Base-by-base conservation (phyloP, 2,888 invertebrate genomes). In the Exocentrus adspersus region DNA sequence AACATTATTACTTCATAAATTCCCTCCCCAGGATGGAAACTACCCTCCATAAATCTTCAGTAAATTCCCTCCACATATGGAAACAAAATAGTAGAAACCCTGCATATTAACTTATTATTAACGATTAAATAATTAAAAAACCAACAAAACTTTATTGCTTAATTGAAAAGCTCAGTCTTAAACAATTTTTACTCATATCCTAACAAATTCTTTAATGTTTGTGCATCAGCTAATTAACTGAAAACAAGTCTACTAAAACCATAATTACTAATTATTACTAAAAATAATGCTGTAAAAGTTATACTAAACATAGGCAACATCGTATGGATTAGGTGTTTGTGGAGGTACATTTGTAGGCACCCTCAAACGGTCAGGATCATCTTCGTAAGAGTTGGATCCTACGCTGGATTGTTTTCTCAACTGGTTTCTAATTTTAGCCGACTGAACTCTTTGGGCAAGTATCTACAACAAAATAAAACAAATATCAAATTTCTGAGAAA, bases 361-460 rank as follows among this genome's bases (percentile, higher is more conserved):
- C 64, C 73, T 73, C 24, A 79, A 62, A 46, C 72, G 72, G 57
- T 75, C 67, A 1, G 63, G 62, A 43, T 74, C 73, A 0, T 70
- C 69, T 12, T 72, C 73, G 46, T 63, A 68, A 10, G 64, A 60
- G 4, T 65, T 67, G 10, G 74, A 74, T 48, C 70, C 60, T 28
- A 71, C 62, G 41, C 75, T 77, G 3, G 69, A 48, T 62, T 78
- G 78, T 60, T 75, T 78, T 54, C 69, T 76, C 24, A 78, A 56
- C 16, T 68, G 68, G 28, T 74, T 76, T 43, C 75, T 71, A 17
- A 70, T 60, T 64, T 79, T 80, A 3, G 80, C 81, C 5, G 82
- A 82, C 24, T 80, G 80, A 21, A 81, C 71, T 30, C 82, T 70
- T 62, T 80, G 80, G 32, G 79, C 68, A 3, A 74, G 60, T 53